Evolutionary conservation across 2,888 invertebrate species (phyloP), one percentile per base, ranked within the genome.

Genomic region (Operophtera brumata): DNA sequence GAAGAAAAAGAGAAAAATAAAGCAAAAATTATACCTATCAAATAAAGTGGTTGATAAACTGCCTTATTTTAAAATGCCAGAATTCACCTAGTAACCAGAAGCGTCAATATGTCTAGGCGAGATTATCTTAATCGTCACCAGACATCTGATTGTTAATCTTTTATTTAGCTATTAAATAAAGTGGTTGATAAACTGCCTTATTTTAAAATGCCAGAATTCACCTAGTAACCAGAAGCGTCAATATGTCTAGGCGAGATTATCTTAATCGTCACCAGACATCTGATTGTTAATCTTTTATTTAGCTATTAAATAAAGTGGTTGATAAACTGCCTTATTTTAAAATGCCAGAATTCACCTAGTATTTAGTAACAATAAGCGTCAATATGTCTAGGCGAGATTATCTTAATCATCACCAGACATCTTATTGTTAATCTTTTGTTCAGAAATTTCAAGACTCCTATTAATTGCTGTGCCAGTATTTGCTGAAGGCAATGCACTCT

Each of bases 401-500:
- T 34, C 34, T 34, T 11, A 34, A 11, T n/a, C 11, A 34, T 11
- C 34, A 5, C 4, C n/a, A 5, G 34, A 34, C 11, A 11, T 34
- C n/a, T 34, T 1, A 37, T 13, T 37, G n/a, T 11, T n/a, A 35
- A 35, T 35, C 11, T 11, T 13, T 37, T 11, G n/a, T 34, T 34
- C n/a, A 11, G n/a, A 11, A 30, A 7, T 8, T 8, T 30, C 30
- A 30, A 30, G 5, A 5, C 8, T 32, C 13, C 7, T 13, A 20
- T 20, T 20, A 20, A 39, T 39, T 37, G 1, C 2, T 10, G 10
- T 12, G 40, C 25, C 6, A 25, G 14, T 44, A n/a, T 49, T 37
- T 30, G 37, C 10, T 14, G 13, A 45, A 44, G 44, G n/a, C 35
- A 50, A 44, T 50, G 37, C 30, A 39, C 50, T 41, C 41, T n/a